Conservation (phyloP, 1,140 invertebrate genomes). For the Dreissena polymorpha region DNA sequence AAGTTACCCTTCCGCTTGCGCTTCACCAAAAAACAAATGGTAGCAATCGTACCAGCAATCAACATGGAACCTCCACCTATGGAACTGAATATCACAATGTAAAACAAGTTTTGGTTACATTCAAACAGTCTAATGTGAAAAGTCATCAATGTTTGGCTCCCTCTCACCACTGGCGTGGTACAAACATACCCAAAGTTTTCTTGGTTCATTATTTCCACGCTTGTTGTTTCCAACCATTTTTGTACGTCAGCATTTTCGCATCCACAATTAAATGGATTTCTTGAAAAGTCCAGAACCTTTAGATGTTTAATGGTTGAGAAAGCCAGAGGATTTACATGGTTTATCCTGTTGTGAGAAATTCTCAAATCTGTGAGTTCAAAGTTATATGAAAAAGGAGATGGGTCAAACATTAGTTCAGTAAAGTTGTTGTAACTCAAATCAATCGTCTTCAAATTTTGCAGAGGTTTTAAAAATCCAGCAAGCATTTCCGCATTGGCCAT, state of each 20-base stretch:
- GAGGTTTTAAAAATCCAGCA: slow-evolving; percentile 14
- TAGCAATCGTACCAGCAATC: slow-evolving; percentile 29
- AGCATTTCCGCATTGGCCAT: slow-evolving; percentile 9
- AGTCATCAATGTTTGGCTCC: slow-evolving; percentile 23
- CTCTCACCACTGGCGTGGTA: slow-evolving; percentile 16
- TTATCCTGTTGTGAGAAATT: slow-evolving; percentile 20
- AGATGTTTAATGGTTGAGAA: slow-evolving; percentile 30
- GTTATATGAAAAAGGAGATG: slow-evolving; percentile 15
- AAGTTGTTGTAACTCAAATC: slow-evolving; percentile 51
- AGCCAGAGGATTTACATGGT: slow-evolving; percentile 3
- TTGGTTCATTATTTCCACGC: slow-evolving; percentile 13
- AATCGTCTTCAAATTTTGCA: slow-evolving; percentile 9
- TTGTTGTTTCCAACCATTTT: slow-evolving; percentile 33
- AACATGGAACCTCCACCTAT: slow-evolving; percentile 32
- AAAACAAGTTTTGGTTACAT: slow-evolving; percentile 44
- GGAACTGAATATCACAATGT: slow-evolving; percentile 44
- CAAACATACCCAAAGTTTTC: slow-evolving; percentile 43
- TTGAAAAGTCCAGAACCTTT: slow-evolving; percentile 48
- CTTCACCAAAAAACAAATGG: slow-evolving; percentile 28
- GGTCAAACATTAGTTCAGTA: neutral
- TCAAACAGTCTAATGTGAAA: slow-evolving; percentile 39
- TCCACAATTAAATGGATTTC: slow-evolving; percentile 42
- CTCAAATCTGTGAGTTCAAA: slow-evolving; percentile 20
- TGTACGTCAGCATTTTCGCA: slow-evolving; percentile 43
- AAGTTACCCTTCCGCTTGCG: neutral